Evolutionary conservation across 2,888 invertebrate genomes (phyloP), one percentile per base, ranked within the genome.

Genomic region (Eupithecia insigniata): DNA sequence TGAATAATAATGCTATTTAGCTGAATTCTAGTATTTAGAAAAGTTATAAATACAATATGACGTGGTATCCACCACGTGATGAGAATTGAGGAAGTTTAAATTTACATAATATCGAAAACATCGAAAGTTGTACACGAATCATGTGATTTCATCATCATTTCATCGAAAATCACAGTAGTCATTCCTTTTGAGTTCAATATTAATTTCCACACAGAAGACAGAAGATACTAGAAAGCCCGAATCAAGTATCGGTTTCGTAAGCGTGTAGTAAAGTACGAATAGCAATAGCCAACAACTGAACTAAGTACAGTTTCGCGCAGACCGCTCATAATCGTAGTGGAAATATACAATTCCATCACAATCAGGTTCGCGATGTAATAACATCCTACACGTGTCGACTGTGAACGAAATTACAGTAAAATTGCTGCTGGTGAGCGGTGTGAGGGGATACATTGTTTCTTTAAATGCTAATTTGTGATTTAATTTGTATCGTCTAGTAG

Each of bases 291-390:
- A 62, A 62, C 61, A 2, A 32, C 39, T 67, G 22, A n/a, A n/a
- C n/a, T 46, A 46, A 46, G 8, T 46, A 66, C 39, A 70, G 68
- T n/a, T 62, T 62, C 30, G 34, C 61, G 12, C 36, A 36, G 22
- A 5, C 64, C 64, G 36, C 26, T 64, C 26, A 36, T 64, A 64
- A 39, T 39, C 51, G 65, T 61, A 55, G 64, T 70, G 16, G 55
- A 74, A 68, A 74, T 67, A 22, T 72, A 72, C 67, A 66, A 70
- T 71, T 72, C 66, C 43, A 66, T 66, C 67, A 67, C 69, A 76
- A 75, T 70, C 51, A 55, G 69, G 72, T 71, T 73, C 69, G 70
- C 70, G 51, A 74, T 67, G 72, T 74, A 78, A 78, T 76, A 76
- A 75, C 73, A 72, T 70, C 66, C 71, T 74, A 70, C 71, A 74